A percentile compares a stretch with the other conserved stretches of the same genome.
phyloP scores from a whole-genome alignment of 2,888 invertebrate species.

The Saturnia pavonia region DNA sequence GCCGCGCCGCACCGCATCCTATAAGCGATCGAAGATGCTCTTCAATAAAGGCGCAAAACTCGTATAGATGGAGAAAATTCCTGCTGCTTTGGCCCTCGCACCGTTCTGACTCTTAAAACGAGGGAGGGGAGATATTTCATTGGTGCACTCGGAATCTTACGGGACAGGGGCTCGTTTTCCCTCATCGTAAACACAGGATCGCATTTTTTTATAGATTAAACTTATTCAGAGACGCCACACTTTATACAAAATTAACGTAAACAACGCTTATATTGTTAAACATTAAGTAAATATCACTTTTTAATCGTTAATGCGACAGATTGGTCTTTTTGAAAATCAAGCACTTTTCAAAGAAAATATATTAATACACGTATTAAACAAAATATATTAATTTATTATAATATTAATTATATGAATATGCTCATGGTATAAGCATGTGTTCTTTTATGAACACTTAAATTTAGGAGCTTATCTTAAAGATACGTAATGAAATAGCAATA shows the following conservation, averaged over 20 bases:
- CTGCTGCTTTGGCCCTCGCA: constrained; percentile 33
- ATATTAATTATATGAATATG: background rate
- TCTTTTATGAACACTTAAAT: too few species aligned
- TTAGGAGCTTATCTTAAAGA: too few species aligned
- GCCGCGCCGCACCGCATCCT: constrained; percentile 31
- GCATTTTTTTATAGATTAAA: constrained; percentile 62
- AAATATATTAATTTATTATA: too few species aligned
- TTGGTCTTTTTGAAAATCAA: too few species aligned
- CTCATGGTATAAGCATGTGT: too few species aligned
- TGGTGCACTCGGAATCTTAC: constrained; percentile 48
- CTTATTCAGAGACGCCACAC: background rate
- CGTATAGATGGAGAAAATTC: constrained; percentile 74
- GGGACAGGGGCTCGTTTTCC: constrained; percentile 67
- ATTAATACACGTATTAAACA: too few species aligned
- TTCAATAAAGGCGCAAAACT: constrained; percentile 77
- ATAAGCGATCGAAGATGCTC: constrained; percentile 62
- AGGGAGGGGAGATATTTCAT: constrained; percentile 40
- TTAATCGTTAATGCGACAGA: too few species aligned
- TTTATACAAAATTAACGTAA: background rate
- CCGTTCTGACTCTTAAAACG: constrained; percentile 8
- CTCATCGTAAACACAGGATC: constrained; percentile 72
- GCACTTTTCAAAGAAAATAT: background rate
- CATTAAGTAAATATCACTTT: background rate
- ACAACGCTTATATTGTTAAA: background rate
- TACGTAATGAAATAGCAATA: too few species aligned